Conservation (phyloP, 1,140 invertebrate species). For the Hyphantria cunea region DNA sequence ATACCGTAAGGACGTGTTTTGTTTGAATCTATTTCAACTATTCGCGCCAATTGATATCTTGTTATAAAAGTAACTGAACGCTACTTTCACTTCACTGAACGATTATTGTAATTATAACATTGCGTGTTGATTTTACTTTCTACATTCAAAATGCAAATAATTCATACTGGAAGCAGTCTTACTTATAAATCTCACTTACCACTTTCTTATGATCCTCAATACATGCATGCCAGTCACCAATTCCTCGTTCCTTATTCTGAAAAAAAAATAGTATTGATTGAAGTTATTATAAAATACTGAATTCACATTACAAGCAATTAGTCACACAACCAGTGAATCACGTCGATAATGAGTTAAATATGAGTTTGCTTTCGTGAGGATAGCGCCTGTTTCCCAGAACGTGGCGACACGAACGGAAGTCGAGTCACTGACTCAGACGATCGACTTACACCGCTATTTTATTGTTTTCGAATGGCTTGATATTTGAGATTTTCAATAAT, state of each 20-base stretch:
- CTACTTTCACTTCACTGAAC: slow-evolving; percentile 17
- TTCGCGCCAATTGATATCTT: slow-evolving; percentile 4
- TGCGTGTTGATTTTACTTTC: slow-evolving; percentile 31
- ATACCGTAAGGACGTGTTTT: neutral
- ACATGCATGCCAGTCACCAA: slow-evolving; percentile 36
- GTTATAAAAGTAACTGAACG: slow-evolving; percentile 12
- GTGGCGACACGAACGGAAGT: slow-evolving; percentile 40
- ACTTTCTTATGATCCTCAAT: slow-evolving; percentile 33
- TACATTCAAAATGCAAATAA: slow-evolving; percentile 6
- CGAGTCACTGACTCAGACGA: slow-evolving; percentile 36
- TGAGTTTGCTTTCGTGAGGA: slow-evolving; percentile 15
- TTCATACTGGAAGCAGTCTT: slow-evolving; percentile 5
- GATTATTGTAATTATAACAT: slow-evolving; percentile 20
- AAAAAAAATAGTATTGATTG: slow-evolving; percentile 9
- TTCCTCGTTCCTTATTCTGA: slow-evolving; percentile 22
- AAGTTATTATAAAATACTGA: slow-evolving; percentile 1
- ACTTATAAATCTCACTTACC: slow-evolving; percentile 40
- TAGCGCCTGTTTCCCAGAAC: slow-evolving; percentile 36
- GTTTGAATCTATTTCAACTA: neutral
- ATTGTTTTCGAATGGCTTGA: slow-evolving; percentile 16
- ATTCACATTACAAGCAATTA: slow-evolving; percentile 1
- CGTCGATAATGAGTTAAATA: slow-evolving; percentile 5
- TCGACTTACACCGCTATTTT: slow-evolving; percentile 23
- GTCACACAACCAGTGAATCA: slow-evolving; percentile 36
- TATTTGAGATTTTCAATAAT: neutral